phyloP scores from a whole-genome alignment of 2,113 vertebrate species.

The Brienomyrus brachyistius region DNA sequence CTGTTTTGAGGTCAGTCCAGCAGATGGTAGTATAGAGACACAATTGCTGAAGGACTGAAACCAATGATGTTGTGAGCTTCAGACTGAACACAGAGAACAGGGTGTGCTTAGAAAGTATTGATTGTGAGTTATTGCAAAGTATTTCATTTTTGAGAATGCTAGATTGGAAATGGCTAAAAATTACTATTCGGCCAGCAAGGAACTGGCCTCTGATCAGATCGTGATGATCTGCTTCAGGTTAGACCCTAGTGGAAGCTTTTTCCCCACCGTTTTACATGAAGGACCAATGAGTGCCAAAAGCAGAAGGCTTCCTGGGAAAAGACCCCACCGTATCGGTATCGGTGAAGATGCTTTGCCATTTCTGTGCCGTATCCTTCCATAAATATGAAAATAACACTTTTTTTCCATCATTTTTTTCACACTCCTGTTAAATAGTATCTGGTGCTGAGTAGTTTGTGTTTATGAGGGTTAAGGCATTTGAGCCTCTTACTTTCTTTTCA shows the following conservation, averaged over 20 bases:
- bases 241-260: background rate
- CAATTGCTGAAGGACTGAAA: background rate
- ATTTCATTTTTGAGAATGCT: background rate
- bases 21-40: constrained; percentile 1
- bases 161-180: background rate
- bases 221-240: background rate
- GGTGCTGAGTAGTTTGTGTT: background rate
- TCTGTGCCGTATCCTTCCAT: background rate
- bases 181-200: background rate
- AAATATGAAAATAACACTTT: background rate
- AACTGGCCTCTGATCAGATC: background rate
- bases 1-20: background rate
- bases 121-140: background rate
- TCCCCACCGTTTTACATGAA: background rate
- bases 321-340: background rate
- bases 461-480: background rate
- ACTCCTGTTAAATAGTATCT: background rate
- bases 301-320: background rate
- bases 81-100: background rate
- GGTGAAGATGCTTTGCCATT: background rate
- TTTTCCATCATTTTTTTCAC: background rate
- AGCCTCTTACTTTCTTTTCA: background rate
- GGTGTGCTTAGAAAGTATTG: background rate
- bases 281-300: background rate
- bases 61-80: background rate